Evolutionary conservation across 1,140 invertebrate genomes (phyloP).

Genomic region (Ostrea edulis): DNA sequence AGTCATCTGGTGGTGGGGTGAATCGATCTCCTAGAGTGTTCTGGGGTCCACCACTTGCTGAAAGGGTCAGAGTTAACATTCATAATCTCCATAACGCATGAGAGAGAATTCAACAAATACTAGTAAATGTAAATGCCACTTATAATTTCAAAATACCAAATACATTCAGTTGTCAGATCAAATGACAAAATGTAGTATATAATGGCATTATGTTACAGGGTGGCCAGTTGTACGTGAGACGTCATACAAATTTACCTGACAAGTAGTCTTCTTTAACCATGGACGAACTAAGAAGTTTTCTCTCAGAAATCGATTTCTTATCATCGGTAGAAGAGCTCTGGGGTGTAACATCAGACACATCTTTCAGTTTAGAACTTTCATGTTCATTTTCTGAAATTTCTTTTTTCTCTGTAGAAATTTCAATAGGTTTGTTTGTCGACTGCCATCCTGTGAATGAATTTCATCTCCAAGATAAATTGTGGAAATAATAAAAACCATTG

Average conservation of each 20-base stretch:
- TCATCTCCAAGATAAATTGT: neutral
- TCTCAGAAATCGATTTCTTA: neutral
- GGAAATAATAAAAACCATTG: neutral
- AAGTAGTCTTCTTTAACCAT: neutral
- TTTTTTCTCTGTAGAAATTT: neutral
- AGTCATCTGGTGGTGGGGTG: neutral
- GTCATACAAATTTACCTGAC: neutral
- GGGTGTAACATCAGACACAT: too few relatives aligned
- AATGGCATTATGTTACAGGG: neutral
- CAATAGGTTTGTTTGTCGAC: neutral
- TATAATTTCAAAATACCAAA: neutral
- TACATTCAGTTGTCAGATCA: neutral
- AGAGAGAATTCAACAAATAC: neutral
- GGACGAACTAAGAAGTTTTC: neutral
- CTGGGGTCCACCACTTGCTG: neutral
- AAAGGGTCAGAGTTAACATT: neutral
- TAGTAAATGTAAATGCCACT: neutral
- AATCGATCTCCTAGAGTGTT: neutral
- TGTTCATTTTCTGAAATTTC: neutral
- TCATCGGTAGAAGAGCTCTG: neutral
- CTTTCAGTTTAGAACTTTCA: too few relatives aligned
- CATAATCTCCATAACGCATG: neutral
- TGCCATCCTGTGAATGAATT: neutral
- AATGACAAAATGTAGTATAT: neutral
- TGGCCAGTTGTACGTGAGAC: neutral